A percentile compares a stretch with the other conserved stretches of the same genome.
These are phyloP conservation scores for Notodonta ziczac DNA, from an alignment of 2,888 invertebrate genomes.

Conservation along the genomic window DNA sequence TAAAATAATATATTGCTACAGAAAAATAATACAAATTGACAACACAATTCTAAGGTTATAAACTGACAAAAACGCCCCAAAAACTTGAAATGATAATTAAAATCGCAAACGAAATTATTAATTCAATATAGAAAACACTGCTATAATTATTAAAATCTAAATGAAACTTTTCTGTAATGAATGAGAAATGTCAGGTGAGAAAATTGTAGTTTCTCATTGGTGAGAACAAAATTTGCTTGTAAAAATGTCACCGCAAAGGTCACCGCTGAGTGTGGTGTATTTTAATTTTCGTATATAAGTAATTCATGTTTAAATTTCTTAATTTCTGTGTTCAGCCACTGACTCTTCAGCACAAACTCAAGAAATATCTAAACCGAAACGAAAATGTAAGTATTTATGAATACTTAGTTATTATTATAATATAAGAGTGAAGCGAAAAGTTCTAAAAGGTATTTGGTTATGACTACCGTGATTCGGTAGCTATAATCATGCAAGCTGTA, in stretches of 20 bases:
- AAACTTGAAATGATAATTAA: constrained; percentile 46
- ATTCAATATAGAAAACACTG: constrained; percentile 42
- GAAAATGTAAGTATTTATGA: constrained; percentile 56
- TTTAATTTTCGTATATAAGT: constrained; percentile 11
- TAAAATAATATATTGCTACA: neutral
- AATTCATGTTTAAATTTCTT: constrained; percentile 14
- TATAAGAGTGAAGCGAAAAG: too few relatives aligned
- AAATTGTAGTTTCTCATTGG: too few relatives aligned
- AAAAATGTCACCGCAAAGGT: neutral
- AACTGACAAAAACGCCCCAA: constrained; percentile 57
- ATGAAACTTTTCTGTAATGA: constrained; percentile 57
- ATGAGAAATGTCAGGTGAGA: constrained; percentile 68
- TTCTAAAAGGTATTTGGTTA: too few relatives aligned
- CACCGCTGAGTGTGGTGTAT: neutral
- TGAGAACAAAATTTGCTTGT: constrained; percentile 12
- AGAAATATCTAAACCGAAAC: constrained; percentile 60
- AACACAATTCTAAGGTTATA: constrained; percentile 49
- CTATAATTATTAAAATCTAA: constrained; percentile 30
- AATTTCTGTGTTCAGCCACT: constrained; percentile 41
- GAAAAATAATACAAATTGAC: constrained; percentile 7
- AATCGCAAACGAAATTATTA: constrained; percentile 60
- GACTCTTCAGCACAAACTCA: constrained; percentile 61
- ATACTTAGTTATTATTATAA: neutral
- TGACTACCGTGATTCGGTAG: too few relatives aligned
- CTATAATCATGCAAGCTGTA: too few relatives aligned